Base-by-base conservation (phyloP, 2,113 vertebrate genomes). In the Nothocercus nigrocapillus region DNA sequence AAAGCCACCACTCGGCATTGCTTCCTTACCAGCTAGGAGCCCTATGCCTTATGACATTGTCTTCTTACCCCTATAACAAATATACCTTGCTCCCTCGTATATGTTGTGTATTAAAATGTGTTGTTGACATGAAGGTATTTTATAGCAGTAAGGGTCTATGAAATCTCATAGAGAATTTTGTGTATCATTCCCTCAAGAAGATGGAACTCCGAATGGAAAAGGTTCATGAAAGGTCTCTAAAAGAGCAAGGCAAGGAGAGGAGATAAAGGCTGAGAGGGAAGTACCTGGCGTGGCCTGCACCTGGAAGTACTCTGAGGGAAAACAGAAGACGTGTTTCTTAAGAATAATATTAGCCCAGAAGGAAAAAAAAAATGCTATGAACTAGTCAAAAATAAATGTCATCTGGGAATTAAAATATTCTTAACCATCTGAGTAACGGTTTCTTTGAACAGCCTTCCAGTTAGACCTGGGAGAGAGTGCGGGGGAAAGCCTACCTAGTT, bases 141-240 rank as follows among this genome's bases (percentile, higher is more conserved):
- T 86, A 63, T 7, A n/a, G 14, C 9, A 4, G 12, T 36, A 68
- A 66, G 10, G 8, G 36, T 7, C 0, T 0, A n/a, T 18, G 24
- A 84, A 81, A 75, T 6, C 11, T 72, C 2, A 0, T 32, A 11
- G 62, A 68, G 24, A 62, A 38, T 73, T 94, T 36, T 59, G 19
- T 38, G 49, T 0, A 0, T 17, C 51, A 2, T 45, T 9, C 13
- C 7, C 32, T 56, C 51, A 56, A 20, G 13, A 56, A 56, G 56
- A 32, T 4, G 27, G 42, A 82, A 34, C n/a, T 79, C 32, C 53
- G 5, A 9, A 22, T 45, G 18, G 24, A 64, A 62, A 76, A 42
- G 4, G 6, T 34, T 93, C 51, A 68, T 20, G 80, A 74, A 25
- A 51, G 12, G 4, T 3, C 12, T 82, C 3, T 47, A n/a, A 32